Evolutionary conservation across 1,140 invertebrate genomes (phyloP).

Genomic region (Calycopis cecrops): DNA sequence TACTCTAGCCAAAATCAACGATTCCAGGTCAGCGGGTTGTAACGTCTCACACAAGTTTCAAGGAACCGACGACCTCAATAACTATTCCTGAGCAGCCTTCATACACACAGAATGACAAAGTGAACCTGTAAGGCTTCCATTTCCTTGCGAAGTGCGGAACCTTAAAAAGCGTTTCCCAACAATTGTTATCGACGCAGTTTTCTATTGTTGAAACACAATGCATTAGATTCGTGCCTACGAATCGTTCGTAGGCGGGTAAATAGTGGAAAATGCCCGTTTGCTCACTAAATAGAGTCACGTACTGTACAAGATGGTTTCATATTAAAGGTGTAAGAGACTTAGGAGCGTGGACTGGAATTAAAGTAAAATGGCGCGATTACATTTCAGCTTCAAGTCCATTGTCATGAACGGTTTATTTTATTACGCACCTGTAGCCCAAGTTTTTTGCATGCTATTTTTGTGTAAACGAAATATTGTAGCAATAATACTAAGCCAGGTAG

Average conservation of each 20-base stretch:
- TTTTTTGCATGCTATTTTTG: too few relatives aligned
- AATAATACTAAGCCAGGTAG: too few relatives aligned
- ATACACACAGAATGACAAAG: too few relatives aligned
- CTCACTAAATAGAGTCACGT: constrained; percentile 56
- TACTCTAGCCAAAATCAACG: too few relatives aligned
- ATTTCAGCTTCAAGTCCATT: not conserved
- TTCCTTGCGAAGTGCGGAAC: not conserved
- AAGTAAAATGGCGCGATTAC: not conserved
- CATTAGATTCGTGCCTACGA: constrained; percentile 37
- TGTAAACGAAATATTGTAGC: too few relatives aligned
- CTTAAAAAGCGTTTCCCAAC: not conserved
- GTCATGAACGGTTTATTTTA: not conserved
- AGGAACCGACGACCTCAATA: too few relatives aligned
- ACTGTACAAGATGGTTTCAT: constrained; percentile 49
- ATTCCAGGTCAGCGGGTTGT: too few relatives aligned
- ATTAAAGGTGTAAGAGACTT: constrained; percentile 39
- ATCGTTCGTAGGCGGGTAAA: constrained; percentile 38
- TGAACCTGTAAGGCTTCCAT: too few relatives aligned
- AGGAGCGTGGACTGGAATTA: too few relatives aligned
- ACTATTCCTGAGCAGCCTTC: too few relatives aligned
- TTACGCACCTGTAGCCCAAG: too few relatives aligned
- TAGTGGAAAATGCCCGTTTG: constrained; percentile 41
- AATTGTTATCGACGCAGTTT: constrained; percentile 8
- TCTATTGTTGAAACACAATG: constrained; percentile 44
- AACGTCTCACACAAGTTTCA: too few relatives aligned